phyloP scores from a whole-genome alignment of 2,888 invertebrate genomes.

The Catocala sponsa region DNA sequence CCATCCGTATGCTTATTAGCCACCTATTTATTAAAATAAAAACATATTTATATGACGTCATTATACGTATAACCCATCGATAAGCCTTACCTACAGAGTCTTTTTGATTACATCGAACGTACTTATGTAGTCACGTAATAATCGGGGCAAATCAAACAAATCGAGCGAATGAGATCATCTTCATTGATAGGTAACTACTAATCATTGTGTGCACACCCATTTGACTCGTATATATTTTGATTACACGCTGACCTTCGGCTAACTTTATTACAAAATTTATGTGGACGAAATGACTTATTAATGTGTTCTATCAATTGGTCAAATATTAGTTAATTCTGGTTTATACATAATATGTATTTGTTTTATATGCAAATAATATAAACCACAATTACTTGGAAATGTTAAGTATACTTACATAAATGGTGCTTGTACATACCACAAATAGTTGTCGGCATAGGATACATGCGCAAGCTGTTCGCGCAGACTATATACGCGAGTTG shows the following conservation, averaged over 20 bases:
- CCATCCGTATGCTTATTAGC: too few species aligned
- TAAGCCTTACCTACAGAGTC: not conserved
- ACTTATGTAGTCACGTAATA: slow-evolving; percentile 14
- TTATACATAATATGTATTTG: too few species aligned
- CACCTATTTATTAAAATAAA: too few species aligned
- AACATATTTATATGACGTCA: too few species aligned
- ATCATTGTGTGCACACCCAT: slow-evolving; percentile 34
- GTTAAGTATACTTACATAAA: too few species aligned
- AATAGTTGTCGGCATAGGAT: too few species aligned
- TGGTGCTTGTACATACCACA: too few species aligned
- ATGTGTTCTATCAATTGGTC: slow-evolving; percentile 6
- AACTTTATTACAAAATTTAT: slow-evolving; percentile 36
- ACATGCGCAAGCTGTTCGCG: too few species aligned
- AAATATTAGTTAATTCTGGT: not conserved
- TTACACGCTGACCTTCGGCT: slow-evolving; percentile 40
- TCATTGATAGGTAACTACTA: slow-evolving; percentile 30
- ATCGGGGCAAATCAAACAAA: slow-evolving; percentile 41
- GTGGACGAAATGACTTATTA: slow-evolving; percentile 36
- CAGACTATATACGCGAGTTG: too few species aligned
- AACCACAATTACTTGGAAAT: too few species aligned
- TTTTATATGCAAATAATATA: too few species aligned
- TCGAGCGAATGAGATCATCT: slow-evolving; percentile 47
- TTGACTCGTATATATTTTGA: slow-evolving; percentile 35
- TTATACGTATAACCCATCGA: too few species aligned
- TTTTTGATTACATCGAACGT: slow-evolving; percentile 11